Base-by-base conservation (phyloP, 2,888 invertebrate genomes). In the Dusona sp. region DNA sequence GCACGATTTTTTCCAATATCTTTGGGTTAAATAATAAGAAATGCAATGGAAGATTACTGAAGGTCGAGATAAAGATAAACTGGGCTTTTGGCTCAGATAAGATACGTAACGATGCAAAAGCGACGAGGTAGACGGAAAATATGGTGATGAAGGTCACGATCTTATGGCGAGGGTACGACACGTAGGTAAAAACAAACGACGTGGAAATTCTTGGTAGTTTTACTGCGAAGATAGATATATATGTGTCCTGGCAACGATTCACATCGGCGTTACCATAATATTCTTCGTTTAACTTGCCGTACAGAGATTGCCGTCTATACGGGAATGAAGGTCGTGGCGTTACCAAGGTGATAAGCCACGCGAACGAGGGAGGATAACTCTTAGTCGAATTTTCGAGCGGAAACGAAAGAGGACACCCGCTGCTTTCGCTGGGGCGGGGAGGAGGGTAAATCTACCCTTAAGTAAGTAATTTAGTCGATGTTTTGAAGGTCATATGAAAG, bases 301-400 rank as follows among this genome's bases (percentile, higher is more conserved):
- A 74, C 75, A 73, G 87, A 87, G 80, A 83, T 85, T 78, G 77
- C 68, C 51, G 78, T 68, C 25, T 79, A 36, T 57, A 67, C 67
- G 70, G 72, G 54, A 68, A 57, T 65, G 77, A 83, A 78, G 85
- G 64, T 83, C 83, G 81, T 51, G 80, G 83, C 87, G 85, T 87
- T 87, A 85, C 85, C 85, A 85, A 85, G 85, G 87, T 87, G 87
- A 87, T 87, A 87, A 85, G 80, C 85, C 67, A 64, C 73, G 68
- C 67, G 57, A 48, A 45, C 74, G 67, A 79, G 82, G 79, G 82
- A 65, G 73, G 67, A 36, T 38, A 54, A 74, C 42, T 73, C 78
- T 82, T 74, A 33, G 68, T 61, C 79, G 75, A 74, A 51, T 74
- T 85, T 83, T 74, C 51, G 64, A 67, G 74, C 38, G 64, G 45